Percentiles rank a stretch among this genome's conserved stretches.
These are phyloP conservation scores for Macropis europaea DNA, from an alignment of 2,888 invertebrate species.

Conservation along the genomic window DNA sequence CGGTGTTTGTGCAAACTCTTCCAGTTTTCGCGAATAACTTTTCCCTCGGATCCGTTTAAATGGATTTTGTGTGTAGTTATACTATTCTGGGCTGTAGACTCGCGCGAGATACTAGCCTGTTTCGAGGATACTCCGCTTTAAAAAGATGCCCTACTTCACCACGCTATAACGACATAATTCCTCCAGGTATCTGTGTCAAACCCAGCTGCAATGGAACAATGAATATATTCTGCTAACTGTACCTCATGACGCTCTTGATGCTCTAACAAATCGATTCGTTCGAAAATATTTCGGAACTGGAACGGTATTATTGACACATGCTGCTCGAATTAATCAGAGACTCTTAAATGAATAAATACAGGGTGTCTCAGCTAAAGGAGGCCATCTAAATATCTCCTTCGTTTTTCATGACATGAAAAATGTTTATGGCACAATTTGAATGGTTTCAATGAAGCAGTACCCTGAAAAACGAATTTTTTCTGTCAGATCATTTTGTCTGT, in stretches of 20 bases:
- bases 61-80: conserved; percentile 32
- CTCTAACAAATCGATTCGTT: background rate
- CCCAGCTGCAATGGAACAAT: conserved; percentile 17
- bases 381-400: no score
- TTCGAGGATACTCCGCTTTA: conserved; percentile 19
- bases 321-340: no score
- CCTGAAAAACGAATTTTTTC: no score
- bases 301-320: no score
- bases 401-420: no score
- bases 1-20: conserved; percentile 19
- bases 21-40: conserved; percentile 32
- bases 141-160: conserved; percentile 42
- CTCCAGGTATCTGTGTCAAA: conserved; percentile 27
- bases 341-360: no score
- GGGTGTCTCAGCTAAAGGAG: no score
- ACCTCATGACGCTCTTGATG: background rate
- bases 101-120: background rate
- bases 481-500: no score
- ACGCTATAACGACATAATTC: conserved; percentile 41
- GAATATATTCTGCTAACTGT: conserved; percentile 1
- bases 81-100: background rate
- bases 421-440: no score
- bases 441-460: no score
- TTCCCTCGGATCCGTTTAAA: conserved; percentile 21
- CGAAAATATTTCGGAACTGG: background rate